Base-by-base conservation (phyloP, 2,888 invertebrate species). In the Tetrapedia diversipes region DNA sequence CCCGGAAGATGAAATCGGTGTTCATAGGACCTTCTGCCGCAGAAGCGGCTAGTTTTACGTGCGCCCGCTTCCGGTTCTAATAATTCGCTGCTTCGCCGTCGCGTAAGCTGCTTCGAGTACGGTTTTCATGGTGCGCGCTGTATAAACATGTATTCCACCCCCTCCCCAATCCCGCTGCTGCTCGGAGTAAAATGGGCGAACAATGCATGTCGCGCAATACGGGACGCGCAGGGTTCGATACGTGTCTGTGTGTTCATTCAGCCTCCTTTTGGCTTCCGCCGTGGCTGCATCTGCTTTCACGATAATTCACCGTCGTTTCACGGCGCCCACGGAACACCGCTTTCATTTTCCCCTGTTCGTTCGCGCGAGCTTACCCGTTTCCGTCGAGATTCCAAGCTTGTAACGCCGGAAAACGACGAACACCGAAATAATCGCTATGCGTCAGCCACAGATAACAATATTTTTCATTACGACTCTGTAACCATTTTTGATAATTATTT, bases 131-230 rank as follows among this genome's bases (percentile, higher is more conserved):
- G 53, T 59, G 71, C 76, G 66, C 57, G 59, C 71, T 69, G 72
- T 79, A 73, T 72, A 79, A 77, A 79, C 72, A 60, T 79, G 72
- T 45, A 77, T 56, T 59, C 65, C 77, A 63, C 60, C 60, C 66
- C 45, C 71, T n/a, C n/a, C n/a, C n/a, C n/a, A n/a, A n/a, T n/a
- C n/a, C n/a, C n/a, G n/a, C n/a, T n/a, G n/a, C n/a, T n/a, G n/a
- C n/a, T n/a, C n/a, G n/a, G 66, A 61, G 72, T 61, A 68, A 79
- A 79, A 79, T 79, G 77, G 78, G 77, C 72, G 78, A 79, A 66
- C 77, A 77, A 72, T 79, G 77, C 78, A 79, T 79, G 78, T 79
- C 78, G 78, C 78, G 78, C 78, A 79, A 79, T 79, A 72, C 77
- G 78, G 77, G 61, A 60, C 54, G 78, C 78, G 78, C 78, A 79